Percentiles rank a stretch among this genome's conserved stretches.
These are phyloP conservation scores for Sycophila texana DNA, from an alignment of 2,888 invertebrate species.

Conservation along the genomic window DNA sequence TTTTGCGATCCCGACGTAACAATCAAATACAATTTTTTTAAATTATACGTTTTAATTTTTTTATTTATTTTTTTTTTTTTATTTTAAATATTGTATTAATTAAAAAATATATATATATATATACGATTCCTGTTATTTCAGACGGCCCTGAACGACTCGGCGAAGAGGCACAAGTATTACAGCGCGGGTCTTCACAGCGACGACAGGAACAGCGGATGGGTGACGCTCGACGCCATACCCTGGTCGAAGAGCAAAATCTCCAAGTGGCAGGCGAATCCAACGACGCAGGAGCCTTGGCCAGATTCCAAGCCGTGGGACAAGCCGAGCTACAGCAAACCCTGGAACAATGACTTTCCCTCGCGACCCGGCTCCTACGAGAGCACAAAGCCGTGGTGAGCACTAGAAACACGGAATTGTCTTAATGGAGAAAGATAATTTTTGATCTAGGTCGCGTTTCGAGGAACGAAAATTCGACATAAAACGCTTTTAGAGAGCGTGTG, in stretches of 20 bases:
- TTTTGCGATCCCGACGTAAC: too few relatives aligned
- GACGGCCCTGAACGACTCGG: constrained; percentile 66
- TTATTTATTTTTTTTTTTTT: too few relatives aligned
- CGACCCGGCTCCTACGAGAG: constrained; percentile 66
- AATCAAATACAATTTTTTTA: too few relatives aligned
- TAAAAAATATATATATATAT: too few relatives aligned
- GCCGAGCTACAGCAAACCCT: constrained; percentile 67
- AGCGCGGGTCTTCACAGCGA: constrained; percentile 77
- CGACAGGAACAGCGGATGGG: constrained; percentile 86
- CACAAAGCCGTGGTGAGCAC: constrained; percentile 67
- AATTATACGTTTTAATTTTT: too few relatives aligned
- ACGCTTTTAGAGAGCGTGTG: not conserved
- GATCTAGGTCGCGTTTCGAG: too few relatives aligned
- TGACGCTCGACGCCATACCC: constrained; percentile 85
- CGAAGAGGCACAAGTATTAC: constrained; percentile 71
- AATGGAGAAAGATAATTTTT: too few relatives aligned
- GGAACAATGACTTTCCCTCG: constrained; percentile 66
- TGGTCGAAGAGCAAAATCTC: constrained; percentile 89
- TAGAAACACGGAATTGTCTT: too few relatives aligned
- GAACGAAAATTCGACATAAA: not conserved
- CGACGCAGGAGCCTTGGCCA: constrained; percentile 72
- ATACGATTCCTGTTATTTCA: constrained; percentile 35
- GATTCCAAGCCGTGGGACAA: constrained; percentile 71
- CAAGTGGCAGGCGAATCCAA: constrained; percentile 84
- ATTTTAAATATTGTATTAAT: too few relatives aligned